Base-by-base conservation (phyloP, 2,888 invertebrate species). In the Heliconius aoede region DNA sequence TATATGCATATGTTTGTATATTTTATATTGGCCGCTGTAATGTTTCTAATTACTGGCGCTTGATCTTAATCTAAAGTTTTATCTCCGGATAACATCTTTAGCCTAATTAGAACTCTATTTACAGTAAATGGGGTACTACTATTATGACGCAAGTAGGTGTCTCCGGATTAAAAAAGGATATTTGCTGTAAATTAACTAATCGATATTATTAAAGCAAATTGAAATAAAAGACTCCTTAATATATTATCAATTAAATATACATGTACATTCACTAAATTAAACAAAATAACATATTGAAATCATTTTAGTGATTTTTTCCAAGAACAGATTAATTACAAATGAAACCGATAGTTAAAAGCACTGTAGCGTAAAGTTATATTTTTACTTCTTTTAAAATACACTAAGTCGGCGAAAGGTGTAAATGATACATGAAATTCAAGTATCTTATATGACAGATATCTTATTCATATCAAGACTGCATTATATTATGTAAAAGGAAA, bases 271-370 rank as follows among this genome's bases (percentile, higher is more conserved):
- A 46, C 18, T 4, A 46, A 55, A 55, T 55, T 55, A 55, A n/a
- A 55, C 51, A 60, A 60, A 26, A 26, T 24, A 60, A 60, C 5
- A 15, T 60, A 15, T 13, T 5, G 15, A 26, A 60, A 15, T 26
- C 15, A 26, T 15, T 46, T 46, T 51, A 28, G 21, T 4, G 21
- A 68, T 21, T 21, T 46, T 69, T 55, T 69, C 28, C 9, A 40
- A 46, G 26, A 62, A 32, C 55, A 71, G 36, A 71, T 69, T 62
- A 60, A 61, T 46, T 62, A 55, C 68, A 62, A 86, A 86, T 86
- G 89, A 90, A 91, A 91, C 89, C 90, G 89, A 91, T 89, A 90
- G 90, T 90, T 83, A 84, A 89, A 18, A 84, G 84, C 90, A 81
- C 79, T 85, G 85, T 82, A 90, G 82, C 91, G 88, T 88, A 82